Conservation (phyloP, 2,113 vertebrate species). For the Pelvicachromis taeniatus region DNA sequence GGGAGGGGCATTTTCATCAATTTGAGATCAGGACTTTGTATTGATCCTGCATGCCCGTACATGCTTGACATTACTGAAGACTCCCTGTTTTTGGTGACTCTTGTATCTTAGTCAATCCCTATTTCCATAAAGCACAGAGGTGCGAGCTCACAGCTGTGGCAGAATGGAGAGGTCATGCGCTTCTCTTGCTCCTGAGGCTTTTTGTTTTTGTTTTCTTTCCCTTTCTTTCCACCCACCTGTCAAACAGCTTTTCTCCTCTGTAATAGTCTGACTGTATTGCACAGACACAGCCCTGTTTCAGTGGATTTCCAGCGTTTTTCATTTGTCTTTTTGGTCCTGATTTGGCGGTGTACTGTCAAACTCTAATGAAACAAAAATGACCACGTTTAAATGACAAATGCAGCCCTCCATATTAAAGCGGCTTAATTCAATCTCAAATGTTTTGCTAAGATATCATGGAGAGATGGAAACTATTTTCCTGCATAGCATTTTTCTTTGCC, state of each 20-base stretch:
- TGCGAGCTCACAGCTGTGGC: neutral
- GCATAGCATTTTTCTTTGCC: constrained; percentile 18
- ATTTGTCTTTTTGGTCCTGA: neutral
- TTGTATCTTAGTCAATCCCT: constrained; percentile 28
- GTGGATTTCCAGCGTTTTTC: neutral
- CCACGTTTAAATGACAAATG: neutral
- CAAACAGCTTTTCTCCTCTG: neutral
- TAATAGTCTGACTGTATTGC: neutral
- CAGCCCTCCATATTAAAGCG: neutral
- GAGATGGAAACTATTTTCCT: constrained; percentile 12
- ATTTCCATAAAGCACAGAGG: constrained; percentile 36
- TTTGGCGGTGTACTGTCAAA: neutral
- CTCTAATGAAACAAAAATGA: constrained; percentile 6
- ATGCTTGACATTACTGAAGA: constrained; percentile 59
- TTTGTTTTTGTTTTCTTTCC: neutral
- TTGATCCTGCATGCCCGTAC: constrained; percentile 55
- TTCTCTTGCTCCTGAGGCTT: neutral
- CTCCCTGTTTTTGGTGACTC: constrained; percentile 39
- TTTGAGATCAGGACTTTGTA: constrained; percentile 67
- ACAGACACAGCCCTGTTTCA: neutral
- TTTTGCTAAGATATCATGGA: constrained; percentile 3
- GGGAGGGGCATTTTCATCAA: constrained; percentile 66
- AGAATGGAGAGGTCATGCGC: neutral
- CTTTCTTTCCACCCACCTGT: neutral
- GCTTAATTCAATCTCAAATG: neutral